Percentiles rank a stretch among this genome's conserved stretches.
Evolutionary conservation across 2,797 vertebrate species (phyloP).

Genomic region (Triplophysa bombifrons): DNA sequence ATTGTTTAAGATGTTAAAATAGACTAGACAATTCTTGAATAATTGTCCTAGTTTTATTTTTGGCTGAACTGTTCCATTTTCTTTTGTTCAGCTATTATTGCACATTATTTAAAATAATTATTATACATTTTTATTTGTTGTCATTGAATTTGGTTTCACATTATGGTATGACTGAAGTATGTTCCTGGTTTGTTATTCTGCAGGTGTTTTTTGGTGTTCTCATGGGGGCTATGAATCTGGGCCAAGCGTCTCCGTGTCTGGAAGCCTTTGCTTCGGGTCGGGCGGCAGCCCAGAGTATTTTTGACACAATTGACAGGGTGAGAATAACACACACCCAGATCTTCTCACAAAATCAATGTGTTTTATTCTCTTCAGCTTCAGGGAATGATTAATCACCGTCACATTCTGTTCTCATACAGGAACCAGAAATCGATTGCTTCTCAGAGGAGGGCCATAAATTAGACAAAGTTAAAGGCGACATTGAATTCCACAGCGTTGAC

Average conservation of each 20-base stretch:
- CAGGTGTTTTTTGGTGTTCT: conserved; percentile 85
- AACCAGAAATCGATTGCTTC: conserved; percentile 90
- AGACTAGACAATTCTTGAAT: no score
- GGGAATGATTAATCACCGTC: conserved; percentile 29
- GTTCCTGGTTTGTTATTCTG: background rate
- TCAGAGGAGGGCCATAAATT: conserved; percentile 92
- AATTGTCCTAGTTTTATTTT: no score
- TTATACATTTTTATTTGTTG: no score
- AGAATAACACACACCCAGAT: conserved; percentile 24
- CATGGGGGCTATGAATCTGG: conserved; percentile 79
- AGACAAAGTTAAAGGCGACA: conserved; percentile 89
- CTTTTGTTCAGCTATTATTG: no score
- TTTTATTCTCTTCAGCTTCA: conserved; percentile 1
- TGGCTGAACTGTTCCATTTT: no score
- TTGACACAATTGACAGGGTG: conserved; percentile 82
- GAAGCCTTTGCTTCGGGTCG: conserved; percentile 82
- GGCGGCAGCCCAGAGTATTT: conserved; percentile 80
- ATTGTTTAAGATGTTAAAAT: no score
- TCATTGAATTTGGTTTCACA: no score
- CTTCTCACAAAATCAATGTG: conserved; percentile 22
- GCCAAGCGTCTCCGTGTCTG: conserved; percentile 79
- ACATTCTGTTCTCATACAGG: conserved; percentile 68
- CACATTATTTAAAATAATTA: no score
- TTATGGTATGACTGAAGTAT: background rate
- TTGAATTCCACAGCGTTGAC: conserved; percentile 90